These are phyloP conservation scores for Paratilapia polleni DNA, from an alignment of 2,113 vertebrate species.

Conservation along the genomic window DNA sequence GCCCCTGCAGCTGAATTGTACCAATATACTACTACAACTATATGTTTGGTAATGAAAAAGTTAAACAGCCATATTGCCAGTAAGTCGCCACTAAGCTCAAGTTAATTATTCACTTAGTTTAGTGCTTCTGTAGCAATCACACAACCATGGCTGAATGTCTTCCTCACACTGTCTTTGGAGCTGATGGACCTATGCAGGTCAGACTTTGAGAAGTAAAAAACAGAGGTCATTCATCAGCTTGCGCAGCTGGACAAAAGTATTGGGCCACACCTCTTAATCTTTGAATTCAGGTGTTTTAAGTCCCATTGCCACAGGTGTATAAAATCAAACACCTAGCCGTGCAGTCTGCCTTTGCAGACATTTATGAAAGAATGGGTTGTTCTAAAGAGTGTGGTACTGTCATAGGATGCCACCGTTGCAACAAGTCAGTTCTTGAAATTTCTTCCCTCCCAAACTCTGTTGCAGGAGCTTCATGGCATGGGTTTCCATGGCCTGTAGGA, in stretches of 20 bases:
- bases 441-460: neutral
- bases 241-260: no score
- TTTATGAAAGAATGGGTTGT: neutral
- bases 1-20: neutral
- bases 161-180: neutral
- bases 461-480: neutral
- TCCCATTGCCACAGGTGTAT: neutral
- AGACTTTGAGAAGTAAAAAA: neutral
- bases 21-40: neutral
- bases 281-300: neutral
- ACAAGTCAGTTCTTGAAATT: neutral
- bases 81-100: neutral
- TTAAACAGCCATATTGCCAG: neutral
- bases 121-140: neutral
- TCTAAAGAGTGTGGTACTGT: neutral
- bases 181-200: neutral
- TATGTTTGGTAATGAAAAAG: neutral
- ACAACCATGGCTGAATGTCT: neutral
- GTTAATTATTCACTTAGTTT: neutral
- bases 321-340: neutral
- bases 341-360: neutral
- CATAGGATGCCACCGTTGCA: neutral
- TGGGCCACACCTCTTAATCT: no score
- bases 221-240: fast-evolving
- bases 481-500: neutral